Base-by-base conservation (phyloP, 2,797 vertebrate species). In the Phrynocephalus guinanensis region DNA sequence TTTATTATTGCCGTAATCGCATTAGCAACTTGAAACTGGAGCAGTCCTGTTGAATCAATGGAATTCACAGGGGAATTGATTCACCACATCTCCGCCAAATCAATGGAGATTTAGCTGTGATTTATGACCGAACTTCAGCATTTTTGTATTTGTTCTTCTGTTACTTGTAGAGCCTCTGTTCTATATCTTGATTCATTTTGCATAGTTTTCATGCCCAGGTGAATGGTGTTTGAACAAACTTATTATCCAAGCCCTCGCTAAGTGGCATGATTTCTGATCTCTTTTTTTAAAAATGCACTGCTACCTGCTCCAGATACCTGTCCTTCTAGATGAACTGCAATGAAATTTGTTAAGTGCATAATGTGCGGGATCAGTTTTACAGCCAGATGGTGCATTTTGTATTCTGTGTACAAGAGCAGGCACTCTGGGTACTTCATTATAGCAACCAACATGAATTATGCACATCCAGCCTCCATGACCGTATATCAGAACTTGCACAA, bases 331-430 rank as follows among this genome's bases (percentile, higher is more conserved):
- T 76, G 1, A 79, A 48, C 38, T 89, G 10, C 67, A 89, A 84
- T 68, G 22, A 91, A 89, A 28, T 68, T 15, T 33, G 15, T 86
- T 91, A 82, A 91, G 66, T 86, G 72, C 84, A 87, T 86, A 91
- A 84, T 44, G 24, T 11, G 5, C 52, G 89, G 78, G 87, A 89
- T 88, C 87, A 85, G 20, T 88, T 89, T 93, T 88, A 90, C 60
- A 87, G 68, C 1, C 90, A 95, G 91, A 93, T 91, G 86, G 92
- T 84, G 88, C 38, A 68, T 56, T 91, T 60, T 68, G 24, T 84
- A 38, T 84, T 79, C 9, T 80, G n/a, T 87, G 63, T 50, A 89
- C 24, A 90, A 48, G 89, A 50, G 6, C 10, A 88, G 71, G 44
- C 38, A 77, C 75, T 76, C 28, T 83, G 56, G 56, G 4, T 90